Percentiles rank a stretch among this genome's conserved stretches.
Conservation (phyloP, 2,888 invertebrate genomes). For the Aquatica leii region DNA sequence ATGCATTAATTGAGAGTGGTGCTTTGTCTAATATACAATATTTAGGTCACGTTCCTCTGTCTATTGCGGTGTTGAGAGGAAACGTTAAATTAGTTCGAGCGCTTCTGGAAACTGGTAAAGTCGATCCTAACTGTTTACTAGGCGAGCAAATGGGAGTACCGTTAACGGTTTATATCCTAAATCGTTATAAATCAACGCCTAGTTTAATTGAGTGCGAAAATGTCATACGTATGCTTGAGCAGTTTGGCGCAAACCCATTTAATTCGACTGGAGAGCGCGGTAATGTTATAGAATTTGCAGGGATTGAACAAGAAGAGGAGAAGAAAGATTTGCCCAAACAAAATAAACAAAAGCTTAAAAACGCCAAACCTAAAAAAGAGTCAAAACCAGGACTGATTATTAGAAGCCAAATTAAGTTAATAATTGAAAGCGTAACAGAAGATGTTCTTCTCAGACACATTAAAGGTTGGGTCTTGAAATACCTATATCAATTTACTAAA, state of each 20-base stretch:
- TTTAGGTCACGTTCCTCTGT: constrained; percentile 55
- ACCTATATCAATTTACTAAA: constrained; percentile 47
- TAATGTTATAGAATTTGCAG: constrained; percentile 51
- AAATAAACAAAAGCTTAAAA: too few species aligned
- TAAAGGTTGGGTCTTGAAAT: constrained; percentile 44
- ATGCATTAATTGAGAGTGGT: constrained; percentile 6
- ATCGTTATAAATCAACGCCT: constrained; percentile 48
- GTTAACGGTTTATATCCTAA: constrained; percentile 51
- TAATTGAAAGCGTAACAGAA: constrained; percentile 41
- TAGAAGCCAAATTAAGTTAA: constrained; percentile 36
- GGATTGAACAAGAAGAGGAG: too few species aligned
- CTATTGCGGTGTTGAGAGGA: constrained; percentile 54
- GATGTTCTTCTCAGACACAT: constrained; percentile 41
- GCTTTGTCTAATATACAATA: constrained; percentile 42
- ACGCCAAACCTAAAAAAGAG: too few species aligned
- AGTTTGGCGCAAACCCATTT: constrained; percentile 52
- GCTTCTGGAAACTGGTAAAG: constrained; percentile 44
- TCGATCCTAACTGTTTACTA: constrained; percentile 51
- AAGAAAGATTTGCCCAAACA: too few species aligned
- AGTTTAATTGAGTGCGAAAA: constrained; percentile 42
- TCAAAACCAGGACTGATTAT: background rate
- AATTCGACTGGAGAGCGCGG: constrained; percentile 45
- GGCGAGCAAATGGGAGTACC: constrained; percentile 54
- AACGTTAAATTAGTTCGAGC: constrained; percentile 48
- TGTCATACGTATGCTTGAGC: constrained; percentile 46